These are phyloP conservation scores for Cerastis leucographa DNA, from an alignment of 2,888 invertebrate species.

Conservation along the genomic window DNA sequence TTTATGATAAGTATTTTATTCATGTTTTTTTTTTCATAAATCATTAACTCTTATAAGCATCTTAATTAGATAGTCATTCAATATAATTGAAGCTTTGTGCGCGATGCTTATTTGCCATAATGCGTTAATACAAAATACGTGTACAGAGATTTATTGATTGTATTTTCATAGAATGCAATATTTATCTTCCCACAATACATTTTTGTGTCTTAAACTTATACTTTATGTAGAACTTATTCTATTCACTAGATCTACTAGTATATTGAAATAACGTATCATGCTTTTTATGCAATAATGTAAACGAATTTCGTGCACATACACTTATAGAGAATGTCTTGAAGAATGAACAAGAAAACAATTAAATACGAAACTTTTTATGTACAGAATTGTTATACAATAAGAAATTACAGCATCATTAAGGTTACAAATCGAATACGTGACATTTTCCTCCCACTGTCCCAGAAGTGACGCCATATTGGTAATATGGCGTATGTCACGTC, in stretches of 20 bases:
- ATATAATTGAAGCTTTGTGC: conserved; percentile 44
- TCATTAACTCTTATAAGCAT: conserved; percentile 20
- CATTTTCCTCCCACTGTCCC: neutral
- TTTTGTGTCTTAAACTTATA: neutral
- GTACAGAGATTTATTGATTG: too few relatives aligned
- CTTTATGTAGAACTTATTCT: conserved; percentile 1
- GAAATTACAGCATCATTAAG: neutral
- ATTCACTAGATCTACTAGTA: conserved; percentile 22
- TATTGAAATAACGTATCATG: conserved; percentile 37
- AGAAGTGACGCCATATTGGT: neutral
- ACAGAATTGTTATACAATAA: neutral
- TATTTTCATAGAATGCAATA: conserved; percentile 80
- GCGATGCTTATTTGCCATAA: conserved; percentile 52
- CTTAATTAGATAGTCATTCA: neutral
- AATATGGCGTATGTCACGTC: neutral
- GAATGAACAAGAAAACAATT: neutral
- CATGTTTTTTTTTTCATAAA: neutral
- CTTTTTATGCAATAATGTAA: conserved; percentile 38
- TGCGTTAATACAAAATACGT: conserved; percentile 49
- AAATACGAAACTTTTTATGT: neutral
- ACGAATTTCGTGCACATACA: conserved; percentile 53
- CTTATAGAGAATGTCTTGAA: conserved; percentile 3
- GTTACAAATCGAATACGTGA: neutral
- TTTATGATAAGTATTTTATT: neutral
- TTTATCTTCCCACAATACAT: conserved; percentile 54